Percentiles rank a stretch among this genome's conserved stretches.
phyloP scores from a whole-genome alignment of 1,140 invertebrate species.

The Drosophila sulfurigaster region DNA sequence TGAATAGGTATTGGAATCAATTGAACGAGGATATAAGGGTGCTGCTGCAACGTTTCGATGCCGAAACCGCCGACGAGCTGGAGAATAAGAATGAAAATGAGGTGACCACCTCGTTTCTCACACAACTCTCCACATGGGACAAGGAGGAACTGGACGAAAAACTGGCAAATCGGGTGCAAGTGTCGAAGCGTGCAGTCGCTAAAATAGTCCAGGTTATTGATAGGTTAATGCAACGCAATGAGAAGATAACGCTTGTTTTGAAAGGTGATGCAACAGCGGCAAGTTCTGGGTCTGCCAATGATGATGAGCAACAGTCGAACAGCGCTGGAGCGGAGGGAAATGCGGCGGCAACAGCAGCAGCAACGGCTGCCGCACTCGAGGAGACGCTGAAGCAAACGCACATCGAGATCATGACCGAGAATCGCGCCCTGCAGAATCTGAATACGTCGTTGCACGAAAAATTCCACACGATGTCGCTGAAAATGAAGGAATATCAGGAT shows the following conservation, averaged over 20 bases:
- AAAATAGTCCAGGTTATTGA: slow-evolving; percentile 99
- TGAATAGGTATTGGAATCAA: slow-evolving; percentile 99
- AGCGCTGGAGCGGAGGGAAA: slow-evolving; percentile 34
- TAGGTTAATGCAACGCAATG: slow-evolving; percentile 95
- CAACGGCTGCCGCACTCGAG: slow-evolving; percentile 86
- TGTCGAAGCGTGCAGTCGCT: slow-evolving; percentile 96
- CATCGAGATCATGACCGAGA: slow-evolving; percentile 95
- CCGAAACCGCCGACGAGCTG: slow-evolving; percentile 97
- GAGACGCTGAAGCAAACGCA: slow-evolving; percentile 93
- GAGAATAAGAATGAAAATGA: slow-evolving; percentile 98
- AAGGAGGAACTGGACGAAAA: slow-evolving; percentile 98
- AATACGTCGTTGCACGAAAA: slow-evolving; percentile 97
- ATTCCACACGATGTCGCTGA: slow-evolving; percentile 95
- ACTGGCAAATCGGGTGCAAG: slow-evolving; percentile 96
- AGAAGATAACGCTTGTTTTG: slow-evolving; percentile 94
- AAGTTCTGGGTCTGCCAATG: slow-evolving; percentile 27
- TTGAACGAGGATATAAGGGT: slow-evolving; percentile 98
- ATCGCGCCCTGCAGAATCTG: slow-evolving; percentile 95
- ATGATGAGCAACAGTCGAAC: slow-evolving; percentile 48
- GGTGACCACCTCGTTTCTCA: slow-evolving; percentile 97
- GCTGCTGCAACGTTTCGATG: slow-evolving; percentile 97
- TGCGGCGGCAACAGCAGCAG: slow-evolving; percentile 18
- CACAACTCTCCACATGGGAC: slow-evolving; percentile 99
- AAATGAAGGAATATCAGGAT: slow-evolving; percentile 96
- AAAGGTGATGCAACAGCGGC: slow-evolving; percentile 88